Percentiles rank a stretch among this genome's conserved stretches.
Evolutionary conservation across 2,888 invertebrate genomes (phyloP).

Genomic region (Stenodema calcarata): DNA sequence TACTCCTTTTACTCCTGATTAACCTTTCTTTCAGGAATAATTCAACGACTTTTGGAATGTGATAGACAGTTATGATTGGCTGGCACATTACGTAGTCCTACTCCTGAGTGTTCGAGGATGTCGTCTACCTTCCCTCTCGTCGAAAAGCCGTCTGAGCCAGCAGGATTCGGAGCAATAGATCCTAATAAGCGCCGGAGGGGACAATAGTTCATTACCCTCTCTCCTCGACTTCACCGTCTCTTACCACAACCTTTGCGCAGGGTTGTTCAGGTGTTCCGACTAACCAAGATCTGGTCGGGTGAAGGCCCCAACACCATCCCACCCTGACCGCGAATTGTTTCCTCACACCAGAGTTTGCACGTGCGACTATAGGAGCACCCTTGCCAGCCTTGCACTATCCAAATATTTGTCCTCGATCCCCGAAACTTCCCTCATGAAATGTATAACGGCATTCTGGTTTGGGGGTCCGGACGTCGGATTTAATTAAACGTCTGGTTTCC

Average conservation of each 20-base stretch:
- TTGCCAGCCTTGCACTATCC: background rate
- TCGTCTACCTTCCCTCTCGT: too few species aligned
- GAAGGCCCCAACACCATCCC: background rate
- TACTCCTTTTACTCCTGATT: too few species aligned
- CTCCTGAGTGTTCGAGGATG: too few species aligned
- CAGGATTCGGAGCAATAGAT: background rate
- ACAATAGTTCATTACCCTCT: slow-evolving; percentile 5
- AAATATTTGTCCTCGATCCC: slow-evolving; percentile 26
- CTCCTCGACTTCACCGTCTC: background rate
- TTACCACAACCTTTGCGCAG: background rate
- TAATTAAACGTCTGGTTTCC: slow-evolving; percentile 34
- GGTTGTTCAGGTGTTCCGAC: background rate
- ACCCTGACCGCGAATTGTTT: slow-evolving; percentile 9
- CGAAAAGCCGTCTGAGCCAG: background rate
- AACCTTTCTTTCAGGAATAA: too few species aligned
- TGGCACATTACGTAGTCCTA: too few species aligned
- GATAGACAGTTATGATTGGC: too few species aligned
- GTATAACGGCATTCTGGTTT: slow-evolving; percentile 9
- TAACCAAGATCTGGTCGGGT: background rate
- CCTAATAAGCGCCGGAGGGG: background rate
- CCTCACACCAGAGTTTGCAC: slow-evolving; percentile 5
- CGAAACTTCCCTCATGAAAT: slow-evolving; percentile 32
- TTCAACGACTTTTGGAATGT: too few species aligned
- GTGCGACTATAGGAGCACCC: background rate
- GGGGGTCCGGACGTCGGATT: slow-evolving; percentile 16